These are phyloP conservation scores for Apolygus lucorum DNA, from an alignment of 1,140 invertebrate species.

Conservation along the genomic window DNA sequence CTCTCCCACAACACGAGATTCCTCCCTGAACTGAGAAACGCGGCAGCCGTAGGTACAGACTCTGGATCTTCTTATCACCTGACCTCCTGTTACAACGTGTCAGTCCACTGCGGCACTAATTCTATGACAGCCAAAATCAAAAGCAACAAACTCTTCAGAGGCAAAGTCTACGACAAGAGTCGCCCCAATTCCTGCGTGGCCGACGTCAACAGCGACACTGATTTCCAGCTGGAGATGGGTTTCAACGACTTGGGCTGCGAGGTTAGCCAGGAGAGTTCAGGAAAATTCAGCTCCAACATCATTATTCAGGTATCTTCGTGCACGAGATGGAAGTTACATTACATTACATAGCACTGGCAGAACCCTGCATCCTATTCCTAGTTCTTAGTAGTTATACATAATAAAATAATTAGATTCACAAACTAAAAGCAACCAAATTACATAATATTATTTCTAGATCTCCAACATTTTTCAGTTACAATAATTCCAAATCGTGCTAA, in stretches of 20 bases:
- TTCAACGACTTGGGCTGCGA: slow-evolving; percentile 42
- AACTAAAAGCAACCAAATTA: not conserved
- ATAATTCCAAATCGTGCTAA: too few species aligned
- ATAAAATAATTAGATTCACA: not conserved
- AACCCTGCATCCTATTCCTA: too few species aligned
- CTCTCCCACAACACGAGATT: not conserved
- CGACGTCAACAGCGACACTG: slow-evolving; percentile 40
- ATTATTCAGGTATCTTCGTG: slow-evolving; percentile 34
- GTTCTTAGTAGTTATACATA: too few species aligned
- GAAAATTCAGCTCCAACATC: slow-evolving; percentile 40
- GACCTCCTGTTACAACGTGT: slow-evolving; percentile 46
- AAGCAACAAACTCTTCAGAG: slow-evolving; percentile 47
- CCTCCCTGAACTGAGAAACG: not conserved
- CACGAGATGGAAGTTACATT: not conserved
- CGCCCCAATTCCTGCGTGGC: slow-evolving; percentile 45
- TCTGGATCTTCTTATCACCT: slow-evolving; percentile 39
- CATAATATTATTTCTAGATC: too few species aligned
- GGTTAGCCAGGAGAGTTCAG: slow-evolving; percentile 40
- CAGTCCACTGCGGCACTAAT: slow-evolving; percentile 43
- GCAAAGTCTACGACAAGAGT: slow-evolving; percentile 46
- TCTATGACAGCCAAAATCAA: slow-evolving; percentile 45
- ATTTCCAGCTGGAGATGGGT: slow-evolving; percentile 41
- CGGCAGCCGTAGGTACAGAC: not conserved
- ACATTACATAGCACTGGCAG: too few species aligned
- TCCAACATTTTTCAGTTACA: too few species aligned